These are phyloP conservation scores for Datnioides undecimradiatus DNA, from an alignment of 2,113 vertebrate species.

Conservation along the genomic window DNA sequence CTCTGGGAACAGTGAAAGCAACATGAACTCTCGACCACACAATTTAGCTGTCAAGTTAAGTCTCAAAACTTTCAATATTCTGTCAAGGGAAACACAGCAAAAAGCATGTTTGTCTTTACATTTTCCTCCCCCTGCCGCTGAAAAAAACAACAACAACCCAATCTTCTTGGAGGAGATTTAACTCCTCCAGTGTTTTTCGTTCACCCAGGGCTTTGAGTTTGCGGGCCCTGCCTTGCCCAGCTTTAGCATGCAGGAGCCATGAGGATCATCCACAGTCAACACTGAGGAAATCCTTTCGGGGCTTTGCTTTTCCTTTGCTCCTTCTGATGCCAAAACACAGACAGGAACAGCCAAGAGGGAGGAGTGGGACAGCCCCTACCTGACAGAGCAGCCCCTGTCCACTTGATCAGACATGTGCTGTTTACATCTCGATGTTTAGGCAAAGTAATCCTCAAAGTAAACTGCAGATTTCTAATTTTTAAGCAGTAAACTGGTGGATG, in stretches of 20 bases:
- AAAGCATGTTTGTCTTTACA: slow-evolving; percentile 13
- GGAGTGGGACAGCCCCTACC: slow-evolving; percentile 53
- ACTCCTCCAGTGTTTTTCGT: slow-evolving; percentile 58
- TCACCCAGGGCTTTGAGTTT: slow-evolving; percentile 57
- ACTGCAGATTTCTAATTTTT: slow-evolving; percentile 1
- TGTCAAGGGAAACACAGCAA: slow-evolving; percentile 32
- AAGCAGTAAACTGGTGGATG: slow-evolving; percentile 30
- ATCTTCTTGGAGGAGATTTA: slow-evolving; percentile 24
- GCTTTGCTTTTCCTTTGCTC: slow-evolving; percentile 76
- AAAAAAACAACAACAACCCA: not conserved
- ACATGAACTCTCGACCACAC: slow-evolving; percentile 53
- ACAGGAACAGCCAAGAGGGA: slow-evolving; percentile 62
- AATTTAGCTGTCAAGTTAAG: slow-evolving; percentile 54
- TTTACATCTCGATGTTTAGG: slow-evolving; percentile 24
- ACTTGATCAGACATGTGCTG: slow-evolving; percentile 41
- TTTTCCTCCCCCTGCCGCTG: not conserved
- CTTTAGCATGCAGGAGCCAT: slow-evolving; percentile 72
- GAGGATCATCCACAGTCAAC: slow-evolving; percentile 79
- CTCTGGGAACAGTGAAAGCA: slow-evolving; percentile 57
- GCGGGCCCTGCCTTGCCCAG: slow-evolving; percentile 71
- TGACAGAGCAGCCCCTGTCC: slow-evolving; percentile 49
- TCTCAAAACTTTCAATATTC: slow-evolving; percentile 38
- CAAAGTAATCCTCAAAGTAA: slow-evolving; percentile 41
- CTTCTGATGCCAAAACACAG: slow-evolving; percentile 78
- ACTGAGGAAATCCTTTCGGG: slow-evolving; percentile 78